A percentile compares a stretch with the other conserved stretches of the same genome.
Evolutionary conservation across 2,888 invertebrate genomes (phyloP).

Genomic region (Sinopyrophorus schimmeli): DNA sequence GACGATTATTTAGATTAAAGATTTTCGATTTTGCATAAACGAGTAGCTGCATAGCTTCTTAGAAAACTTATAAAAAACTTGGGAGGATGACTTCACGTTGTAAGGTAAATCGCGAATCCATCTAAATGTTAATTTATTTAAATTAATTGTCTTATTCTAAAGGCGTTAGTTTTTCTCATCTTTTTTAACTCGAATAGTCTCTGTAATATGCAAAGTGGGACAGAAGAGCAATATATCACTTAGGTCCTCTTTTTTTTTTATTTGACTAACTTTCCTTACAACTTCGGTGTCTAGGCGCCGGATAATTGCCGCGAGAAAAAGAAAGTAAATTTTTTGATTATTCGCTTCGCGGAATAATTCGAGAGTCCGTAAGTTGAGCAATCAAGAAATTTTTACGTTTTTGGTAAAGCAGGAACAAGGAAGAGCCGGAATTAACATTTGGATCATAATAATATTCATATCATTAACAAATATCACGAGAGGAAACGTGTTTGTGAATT

Average conservation of each 20-base stretch:
- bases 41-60: no score
- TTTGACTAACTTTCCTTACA: slow-evolving; percentile 11
- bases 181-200: slow-evolving; percentile 10
- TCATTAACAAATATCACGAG: no score
- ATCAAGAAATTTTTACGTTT: no score
- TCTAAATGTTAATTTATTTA: slow-evolving; percentile 28
- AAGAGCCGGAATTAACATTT: no score
- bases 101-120: slow-evolving; percentile 18
- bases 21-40: slow-evolving; percentile 15
- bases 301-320: slow-evolving; percentile 12
- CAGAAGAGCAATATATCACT: slow-evolving; percentile 17
- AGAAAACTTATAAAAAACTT: slow-evolving; percentile 13
- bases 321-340: slow-evolving; percentile 15
- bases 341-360: no score
- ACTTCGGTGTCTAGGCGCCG: slow-evolving; percentile 10
- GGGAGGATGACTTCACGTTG: slow-evolving; percentile 16
- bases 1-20: no score
- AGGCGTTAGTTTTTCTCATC: slow-evolving; percentile 8
- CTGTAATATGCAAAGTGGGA: slow-evolving; percentile 21
- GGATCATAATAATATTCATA: no score
- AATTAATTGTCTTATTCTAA: slow-evolving; percentile 20
- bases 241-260: slow-evolving; percentile 5
- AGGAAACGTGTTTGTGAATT: no score
- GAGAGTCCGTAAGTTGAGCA: no score
- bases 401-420: no score